A percentile compares a stretch with the other conserved stretches of the same genome.
phyloP scores from a whole-genome alignment of 2,888 invertebrate genomes.

The Plutella xylostella region DNA sequence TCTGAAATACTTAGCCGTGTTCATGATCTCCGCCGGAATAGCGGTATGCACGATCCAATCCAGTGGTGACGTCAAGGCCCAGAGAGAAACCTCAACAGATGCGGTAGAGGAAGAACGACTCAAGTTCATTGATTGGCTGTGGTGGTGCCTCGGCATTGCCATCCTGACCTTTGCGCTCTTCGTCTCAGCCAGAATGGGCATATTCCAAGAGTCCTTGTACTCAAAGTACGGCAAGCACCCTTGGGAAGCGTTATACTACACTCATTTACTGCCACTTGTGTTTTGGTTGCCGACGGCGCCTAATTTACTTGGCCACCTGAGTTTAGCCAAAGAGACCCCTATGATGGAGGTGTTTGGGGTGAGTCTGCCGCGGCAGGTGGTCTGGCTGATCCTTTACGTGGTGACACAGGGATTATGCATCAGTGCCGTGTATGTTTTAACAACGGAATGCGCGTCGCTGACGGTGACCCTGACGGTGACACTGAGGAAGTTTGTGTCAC shows the following conservation, averaged over 20 bases:
- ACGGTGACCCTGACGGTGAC: slow-evolving; percentile 97
- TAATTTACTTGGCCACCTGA: slow-evolving; percentile 82
- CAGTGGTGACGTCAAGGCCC: slow-evolving; percentile 75
- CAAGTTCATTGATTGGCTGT: slow-evolving; percentile 63
- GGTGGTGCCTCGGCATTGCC: slow-evolving; percentile 79
- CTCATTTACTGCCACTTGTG: slow-evolving; percentile 92
- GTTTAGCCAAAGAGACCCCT: slow-evolving; percentile 77
- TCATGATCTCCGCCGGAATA: slow-evolving; percentile 95
- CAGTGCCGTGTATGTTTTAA: slow-evolving; percentile 92
- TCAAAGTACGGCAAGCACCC: slow-evolving; percentile 91
- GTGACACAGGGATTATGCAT: slow-evolving; percentile 94
- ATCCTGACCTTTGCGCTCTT: slow-evolving; percentile 90
- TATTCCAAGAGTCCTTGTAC: slow-evolving; percentile 92
- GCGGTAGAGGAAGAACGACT: slow-evolving; percentile 48
- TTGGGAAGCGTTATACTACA: slow-evolving; percentile 87
- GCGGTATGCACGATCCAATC: slow-evolving; percentile 91
- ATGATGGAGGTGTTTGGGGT: slow-evolving; percentile 72
- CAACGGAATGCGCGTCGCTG: slow-evolving; percentile 93
- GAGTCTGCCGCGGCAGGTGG: slow-evolving; percentile 78
- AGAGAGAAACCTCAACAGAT: slow-evolving; percentile 50
- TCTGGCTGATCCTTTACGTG: slow-evolving; percentile 84
- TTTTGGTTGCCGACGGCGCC: slow-evolving; percentile 83
- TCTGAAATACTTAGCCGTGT: slow-evolving; percentile 90
- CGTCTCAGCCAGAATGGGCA: slow-evolving; percentile 94
- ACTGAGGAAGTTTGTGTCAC: slow-evolving; percentile 92